Base-by-base conservation (phyloP, 2,888 invertebrate species). In the Apotomis capreana region DNA sequence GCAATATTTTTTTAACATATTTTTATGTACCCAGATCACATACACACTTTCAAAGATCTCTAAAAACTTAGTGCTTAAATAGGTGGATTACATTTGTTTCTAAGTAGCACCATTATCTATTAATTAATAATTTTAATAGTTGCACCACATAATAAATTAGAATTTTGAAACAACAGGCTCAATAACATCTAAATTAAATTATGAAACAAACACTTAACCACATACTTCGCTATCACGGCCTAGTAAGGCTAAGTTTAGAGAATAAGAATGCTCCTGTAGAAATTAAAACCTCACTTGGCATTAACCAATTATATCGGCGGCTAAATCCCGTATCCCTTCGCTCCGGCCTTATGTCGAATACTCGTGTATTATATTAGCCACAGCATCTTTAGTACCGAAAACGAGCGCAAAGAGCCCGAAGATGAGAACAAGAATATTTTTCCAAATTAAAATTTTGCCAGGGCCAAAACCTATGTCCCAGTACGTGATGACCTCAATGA, bases 401-500 rank as follows among this genome's bases (percentile, higher is more conserved):
- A 96, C 83, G 72, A 98, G 94, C 0, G 98, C 98, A 76, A 96
- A 89, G 0, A 97, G 55, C 40, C 98, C 98, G 80, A 97, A 96
- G 4, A 96, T 78, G 3, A 95, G 86, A 9, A 99, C 96, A 0
- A 97, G 77, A 13, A 96, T 74, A 86, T 98, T 97, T 85, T 98
- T 98, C 91, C 96, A 94, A 46, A 97, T 91, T 10, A 96, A 94
- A 95, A 96, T 97, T 78, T 96, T 94, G 76, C 87, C 94, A 59
- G 92, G 89, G 5, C 97, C 97, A 74, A 96, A 97, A 55, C 97
- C 97, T 76, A 95, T 95, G 70, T 97, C 96, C 97, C 98, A 98
- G 86, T 95, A 97, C 0, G 97, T 97, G 74, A 98, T 94, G 4
- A 97, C 94, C 91, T 98, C 98, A 75, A 99, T 96, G 73, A 97